Evolutionary conservation across 2,888 invertebrate genomes (phyloP).

Genomic region (Limulus polyphemus): DNA sequence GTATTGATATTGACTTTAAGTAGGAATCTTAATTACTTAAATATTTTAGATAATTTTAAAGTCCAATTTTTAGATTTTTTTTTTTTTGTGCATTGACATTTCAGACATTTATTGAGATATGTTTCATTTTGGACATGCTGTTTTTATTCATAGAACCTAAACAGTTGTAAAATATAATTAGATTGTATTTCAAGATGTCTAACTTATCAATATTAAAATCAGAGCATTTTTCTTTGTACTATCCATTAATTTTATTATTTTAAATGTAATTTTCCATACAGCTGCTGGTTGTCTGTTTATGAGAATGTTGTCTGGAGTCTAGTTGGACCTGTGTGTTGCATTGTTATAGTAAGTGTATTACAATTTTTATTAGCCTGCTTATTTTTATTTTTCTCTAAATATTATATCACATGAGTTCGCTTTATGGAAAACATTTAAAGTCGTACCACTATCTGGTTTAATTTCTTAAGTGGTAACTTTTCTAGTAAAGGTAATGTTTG

Average conservation of each 20-base stretch:
- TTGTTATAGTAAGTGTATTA: slow-evolving; percentile 44
- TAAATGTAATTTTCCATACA: slow-evolving; percentile 35
- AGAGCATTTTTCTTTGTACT: neutral
- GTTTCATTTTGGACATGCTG: too few species aligned
- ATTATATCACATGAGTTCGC: neutral
- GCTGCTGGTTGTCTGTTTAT: slow-evolving; percentile 89
- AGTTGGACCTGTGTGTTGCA: slow-evolving; percentile 72
- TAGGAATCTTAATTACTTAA: too few species aligned
- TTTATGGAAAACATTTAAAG: neutral
- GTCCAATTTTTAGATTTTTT: too few species aligned
- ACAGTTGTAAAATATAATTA: too few species aligned
- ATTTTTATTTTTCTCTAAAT: neutral
- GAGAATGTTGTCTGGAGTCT: slow-evolving; percentile 92
- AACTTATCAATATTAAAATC: neutral
- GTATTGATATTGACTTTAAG: too few species aligned
- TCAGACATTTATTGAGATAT: too few species aligned
- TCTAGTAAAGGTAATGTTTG: too few species aligned
- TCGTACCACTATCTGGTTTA: too few species aligned
- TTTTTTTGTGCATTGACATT: too few species aligned
- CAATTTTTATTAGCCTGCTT: neutral
- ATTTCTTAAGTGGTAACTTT: too few species aligned
- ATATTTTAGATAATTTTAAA: too few species aligned
- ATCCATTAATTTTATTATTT: neutral
- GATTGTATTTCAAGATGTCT: neutral
- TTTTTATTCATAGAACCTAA: too few species aligned